Evolutionary conservation across 1,140 invertebrate genomes (phyloP).

Genomic region (Bombyx mandarina): DNA sequence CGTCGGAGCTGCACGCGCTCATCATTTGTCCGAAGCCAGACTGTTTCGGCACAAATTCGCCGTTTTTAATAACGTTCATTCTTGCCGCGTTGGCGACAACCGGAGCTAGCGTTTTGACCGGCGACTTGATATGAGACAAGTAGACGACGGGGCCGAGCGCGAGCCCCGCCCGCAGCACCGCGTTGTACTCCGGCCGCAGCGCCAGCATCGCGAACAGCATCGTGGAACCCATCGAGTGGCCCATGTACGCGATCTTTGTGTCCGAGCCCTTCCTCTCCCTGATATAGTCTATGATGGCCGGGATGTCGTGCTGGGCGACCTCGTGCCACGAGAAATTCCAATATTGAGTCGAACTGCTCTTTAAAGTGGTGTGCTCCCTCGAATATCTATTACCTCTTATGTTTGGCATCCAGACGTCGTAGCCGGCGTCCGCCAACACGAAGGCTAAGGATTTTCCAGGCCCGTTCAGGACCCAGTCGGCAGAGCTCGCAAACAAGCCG

Average conservation of each 20-base stretch:
- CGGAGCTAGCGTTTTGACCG: constrained; percentile 74
- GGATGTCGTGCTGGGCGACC: constrained; percentile 80
- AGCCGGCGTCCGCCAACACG: constrained; percentile 69
- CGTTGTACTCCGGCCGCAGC: constrained; percentile 77
- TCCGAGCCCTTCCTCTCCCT: constrained; percentile 64
- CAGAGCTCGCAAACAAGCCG: constrained; percentile 81
- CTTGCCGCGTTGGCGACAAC: constrained; percentile 72
- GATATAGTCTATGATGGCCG: constrained; percentile 81
- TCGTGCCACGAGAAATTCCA: constrained; percentile 81
- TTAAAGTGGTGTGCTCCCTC: constrained; percentile 62
- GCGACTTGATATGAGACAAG: constrained; percentile 79
- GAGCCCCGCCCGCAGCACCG: constrained; percentile 73
- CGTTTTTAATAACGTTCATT: constrained; percentile 71
- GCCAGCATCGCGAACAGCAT: constrained; percentile 75
- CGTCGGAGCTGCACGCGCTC: constrained; percentile 71
- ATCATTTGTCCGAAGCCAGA: constrained; percentile 73
- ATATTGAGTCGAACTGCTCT: constrained; percentile 67
- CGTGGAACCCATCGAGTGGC: constrained; percentile 79
- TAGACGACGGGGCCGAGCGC: constrained; percentile 84
- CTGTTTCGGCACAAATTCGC: constrained; percentile 78
- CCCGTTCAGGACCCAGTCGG: constrained; percentile 83
- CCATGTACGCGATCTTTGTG: constrained; percentile 76
- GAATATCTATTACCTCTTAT: constrained; percentile 76
- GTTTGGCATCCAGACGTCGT: constrained; percentile 80
- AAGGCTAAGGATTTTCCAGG: constrained; percentile 75